phyloP scores from a whole-genome alignment of 1,140 invertebrate genomes.

The Bombus huntii region DNA sequence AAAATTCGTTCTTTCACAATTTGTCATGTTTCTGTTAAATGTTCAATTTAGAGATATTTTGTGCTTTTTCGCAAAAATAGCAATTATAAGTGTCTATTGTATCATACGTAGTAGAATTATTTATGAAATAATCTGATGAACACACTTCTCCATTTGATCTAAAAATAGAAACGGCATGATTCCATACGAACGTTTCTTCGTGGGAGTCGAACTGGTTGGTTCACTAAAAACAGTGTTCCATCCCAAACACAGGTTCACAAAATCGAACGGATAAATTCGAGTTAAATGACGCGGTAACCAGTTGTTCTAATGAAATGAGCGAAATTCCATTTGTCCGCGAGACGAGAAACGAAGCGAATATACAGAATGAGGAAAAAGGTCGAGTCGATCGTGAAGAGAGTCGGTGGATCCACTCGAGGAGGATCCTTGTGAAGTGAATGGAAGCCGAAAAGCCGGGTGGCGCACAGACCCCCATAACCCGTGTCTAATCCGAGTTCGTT shows the following conservation, averaged over 20 bases:
- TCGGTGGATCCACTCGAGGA: slow-evolving; percentile 56
- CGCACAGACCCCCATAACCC: slow-evolving; percentile 69
- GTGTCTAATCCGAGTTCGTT: slow-evolving; percentile 79
- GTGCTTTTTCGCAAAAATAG: no score
- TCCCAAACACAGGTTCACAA: no score
- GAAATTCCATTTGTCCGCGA: slow-evolving; percentile 20
- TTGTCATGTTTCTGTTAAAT: no score
- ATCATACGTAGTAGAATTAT: no score
- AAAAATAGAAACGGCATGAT: neutral
- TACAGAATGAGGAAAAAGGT: neutral
- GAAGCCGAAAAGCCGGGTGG: slow-evolving; percentile 71
- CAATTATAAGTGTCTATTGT: no score
- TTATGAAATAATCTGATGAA: no score
- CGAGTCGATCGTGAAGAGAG: neutral
- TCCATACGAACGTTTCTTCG: neutral
- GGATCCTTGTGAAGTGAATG: slow-evolving; percentile 46
- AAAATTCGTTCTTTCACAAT: no score
- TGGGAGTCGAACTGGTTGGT: neutral
- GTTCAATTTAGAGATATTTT: no score
- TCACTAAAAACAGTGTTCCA: neutral
- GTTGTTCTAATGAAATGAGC: neutral
- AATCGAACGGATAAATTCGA: neutral
- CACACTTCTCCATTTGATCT: no score
- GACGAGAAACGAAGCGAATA: no score
- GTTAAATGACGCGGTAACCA: neutral